Conservation (phyloP, 2,113 vertebrate genomes). For the Nettapus auritus region DNA sequence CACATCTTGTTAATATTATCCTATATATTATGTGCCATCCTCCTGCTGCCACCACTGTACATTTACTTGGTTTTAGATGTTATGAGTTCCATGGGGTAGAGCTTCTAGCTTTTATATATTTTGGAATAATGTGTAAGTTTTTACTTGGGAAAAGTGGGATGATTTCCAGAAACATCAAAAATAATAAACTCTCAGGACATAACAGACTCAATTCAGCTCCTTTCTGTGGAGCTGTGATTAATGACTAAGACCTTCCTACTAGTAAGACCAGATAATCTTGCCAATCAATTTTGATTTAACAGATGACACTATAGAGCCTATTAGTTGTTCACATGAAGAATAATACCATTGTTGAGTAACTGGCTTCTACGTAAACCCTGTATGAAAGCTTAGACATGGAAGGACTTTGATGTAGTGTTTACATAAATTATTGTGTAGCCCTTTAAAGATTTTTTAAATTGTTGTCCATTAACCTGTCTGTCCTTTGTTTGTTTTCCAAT, state of each 20-base stretch:
- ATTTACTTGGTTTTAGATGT: background rate
- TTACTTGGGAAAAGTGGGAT: background rate
- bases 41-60: background rate
- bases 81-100: background rate
- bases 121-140: background rate
- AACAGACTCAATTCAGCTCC: background rate
- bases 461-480: slow-evolving; percentile 33
- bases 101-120: background rate
- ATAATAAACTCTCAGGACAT: background rate
- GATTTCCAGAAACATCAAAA: background rate
- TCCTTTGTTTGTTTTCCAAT: slow-evolving; percentile 45
- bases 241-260: slow-evolving; percentile 57
- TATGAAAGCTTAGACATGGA: slow-evolving; percentile 40
- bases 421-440: slow-evolving; percentile 34
- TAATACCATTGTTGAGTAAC: slow-evolving; percentile 64
- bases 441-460: background rate
- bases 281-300: slow-evolving; percentile 64
- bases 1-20: background rate
- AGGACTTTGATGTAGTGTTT: slow-evolving; percentile 63
- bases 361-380: slow-evolving; percentile 10
- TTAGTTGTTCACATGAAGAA: slow-evolving; percentile 68
- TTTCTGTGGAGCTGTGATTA: slow-evolving; percentile 66
- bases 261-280: slow-evolving; percentile 50
- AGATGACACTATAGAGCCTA: slow-evolving; percentile 37
- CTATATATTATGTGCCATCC: background rate